Base-by-base conservation (phyloP, 2,797 vertebrate genomes). In the Acridotheres tristis region DNA sequence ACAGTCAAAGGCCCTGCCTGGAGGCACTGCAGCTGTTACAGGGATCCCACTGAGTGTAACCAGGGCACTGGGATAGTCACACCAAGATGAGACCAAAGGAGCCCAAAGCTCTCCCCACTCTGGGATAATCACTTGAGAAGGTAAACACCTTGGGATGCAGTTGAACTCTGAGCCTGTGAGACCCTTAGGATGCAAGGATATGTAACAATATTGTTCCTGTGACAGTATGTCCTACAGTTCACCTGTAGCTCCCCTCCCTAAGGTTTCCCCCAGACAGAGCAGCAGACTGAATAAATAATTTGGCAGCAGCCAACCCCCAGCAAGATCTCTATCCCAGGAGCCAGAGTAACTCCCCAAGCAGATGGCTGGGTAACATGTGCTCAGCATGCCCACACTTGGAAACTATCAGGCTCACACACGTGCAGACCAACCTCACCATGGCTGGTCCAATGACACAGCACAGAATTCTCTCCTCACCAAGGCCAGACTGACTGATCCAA, bases 141-240 rank as follows among this genome's bases (percentile, higher is more conserved):
- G 8, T 6, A 53, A 42, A 42, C n/a, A 69, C 48, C 36, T 50
- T 20, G 19, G 45, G 50, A 83, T 34, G 32, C 38, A 67, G 22
- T 4, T 50, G 36, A 93, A 71, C 14, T 59, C n/a, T 4, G 32
- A 51, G 40, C 36, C 14, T 63, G 20, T 6, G 38, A 84, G 45
- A 80, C 54, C 50, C 22, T 65, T 6, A 58, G 58, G 22, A 91
- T 32, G 8, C 42, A 27, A 51, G 23, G 38, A 40, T 5, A 13
- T 0, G 1, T 22, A 82, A 85, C 32, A 54, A 18, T 15, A 30
- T 1, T 0, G 0, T 15, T 53, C 34, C 85, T 48, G 34, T 10
- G 32, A 65, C 43, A 59, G 10, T 5, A 16, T 8, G 25, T n/a
- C 75, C 68, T 45, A 25, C 36, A 74, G 67, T 9, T 48, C 65